Conservation (phyloP, 2,797 vertebrate genomes). For the Miichthys miiuy region DNA sequence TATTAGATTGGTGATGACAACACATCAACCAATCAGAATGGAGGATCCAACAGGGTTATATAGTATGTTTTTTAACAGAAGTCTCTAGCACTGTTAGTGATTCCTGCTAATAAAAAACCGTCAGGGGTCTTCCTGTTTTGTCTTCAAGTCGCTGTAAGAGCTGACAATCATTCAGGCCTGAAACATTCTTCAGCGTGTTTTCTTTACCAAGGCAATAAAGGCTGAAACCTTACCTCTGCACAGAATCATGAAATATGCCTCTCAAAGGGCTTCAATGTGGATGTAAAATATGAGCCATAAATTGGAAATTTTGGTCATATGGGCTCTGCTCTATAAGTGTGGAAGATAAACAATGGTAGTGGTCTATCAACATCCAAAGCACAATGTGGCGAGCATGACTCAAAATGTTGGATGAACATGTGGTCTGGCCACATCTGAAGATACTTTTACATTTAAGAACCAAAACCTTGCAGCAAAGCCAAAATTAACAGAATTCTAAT, state of each 20-base stretch:
- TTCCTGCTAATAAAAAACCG: constrained; percentile 78
- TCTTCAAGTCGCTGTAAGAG: constrained; percentile 65
- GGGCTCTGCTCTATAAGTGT: constrained; percentile 15
- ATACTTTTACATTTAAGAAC: constrained; percentile 14
- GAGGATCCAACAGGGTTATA: constrained; percentile 43
- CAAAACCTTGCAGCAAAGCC: constrained; percentile 31
- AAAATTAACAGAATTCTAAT: constrained; percentile 47
- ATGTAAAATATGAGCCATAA: constrained; percentile 60
- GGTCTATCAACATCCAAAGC: constrained; percentile 9
- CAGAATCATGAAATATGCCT: constrained; percentile 43
- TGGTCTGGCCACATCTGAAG: constrained; percentile 30
- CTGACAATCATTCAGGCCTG: constrained; percentile 67
- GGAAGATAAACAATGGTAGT: constrained; percentile 26
- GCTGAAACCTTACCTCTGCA: constrained; percentile 66
- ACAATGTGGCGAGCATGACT: constrained; percentile 19
- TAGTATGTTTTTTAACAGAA: constrained; percentile 66
- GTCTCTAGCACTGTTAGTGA: constrained; percentile 66
- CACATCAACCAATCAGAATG: constrained; percentile 52
- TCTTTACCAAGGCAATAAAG: constrained; percentile 76
- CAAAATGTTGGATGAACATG: constrained; percentile 21
- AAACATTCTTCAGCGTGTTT: constrained; percentile 78
- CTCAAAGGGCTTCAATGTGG: constrained; percentile 55
- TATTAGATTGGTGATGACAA: constrained; percentile 56
- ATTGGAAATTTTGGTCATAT: constrained; percentile 36
- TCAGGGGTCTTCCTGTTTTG: constrained; percentile 80